Evolutionary conservation across 2,888 invertebrate genomes (phyloP).

Genomic region (Thalpophila matura): DNA sequence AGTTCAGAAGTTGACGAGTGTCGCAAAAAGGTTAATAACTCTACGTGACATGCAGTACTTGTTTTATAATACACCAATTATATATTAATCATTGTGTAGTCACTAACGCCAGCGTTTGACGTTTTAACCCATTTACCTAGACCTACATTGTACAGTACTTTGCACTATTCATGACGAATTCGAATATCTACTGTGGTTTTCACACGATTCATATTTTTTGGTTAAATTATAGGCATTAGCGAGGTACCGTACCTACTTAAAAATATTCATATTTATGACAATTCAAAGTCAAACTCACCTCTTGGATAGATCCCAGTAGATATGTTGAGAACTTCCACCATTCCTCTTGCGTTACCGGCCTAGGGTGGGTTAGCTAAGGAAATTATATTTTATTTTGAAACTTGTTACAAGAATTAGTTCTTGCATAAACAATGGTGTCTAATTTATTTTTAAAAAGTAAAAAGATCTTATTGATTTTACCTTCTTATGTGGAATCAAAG

Average conservation of each 20-base stretch:
- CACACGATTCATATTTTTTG: conserved; percentile 3
- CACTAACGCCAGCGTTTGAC: conserved; percentile 1
- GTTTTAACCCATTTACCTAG: not conserved
- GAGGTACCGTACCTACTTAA: no score
- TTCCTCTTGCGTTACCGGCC: conserved; percentile 94
- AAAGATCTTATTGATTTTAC: no score
- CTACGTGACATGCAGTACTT: no score
- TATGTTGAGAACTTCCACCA: conserved; percentile 95
- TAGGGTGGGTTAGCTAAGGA: conserved; percentile 72
- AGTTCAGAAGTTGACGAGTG: no score
- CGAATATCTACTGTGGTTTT: not conserved
- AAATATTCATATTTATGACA: not conserved
- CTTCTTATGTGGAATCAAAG: no score
- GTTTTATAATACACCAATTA: no score
- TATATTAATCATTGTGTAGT: not conserved
- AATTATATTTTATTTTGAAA: not conserved
- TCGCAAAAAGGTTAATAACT: no score
- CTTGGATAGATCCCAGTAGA: conserved; percentile 96
- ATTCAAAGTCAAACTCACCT: conserved; percentile 73
- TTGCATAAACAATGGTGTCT: no score
- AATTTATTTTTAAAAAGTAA: no score
- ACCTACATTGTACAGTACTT: conserved; percentile 1
- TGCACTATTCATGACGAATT: conserved; percentile 13
- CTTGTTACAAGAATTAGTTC: no score
- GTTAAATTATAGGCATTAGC: conserved; percentile 14